A percentile compares a stretch with the other conserved stretches of the same genome.
Conservation (phyloP, 2,888 invertebrate species). For the Andrena trimmerana region DNA sequence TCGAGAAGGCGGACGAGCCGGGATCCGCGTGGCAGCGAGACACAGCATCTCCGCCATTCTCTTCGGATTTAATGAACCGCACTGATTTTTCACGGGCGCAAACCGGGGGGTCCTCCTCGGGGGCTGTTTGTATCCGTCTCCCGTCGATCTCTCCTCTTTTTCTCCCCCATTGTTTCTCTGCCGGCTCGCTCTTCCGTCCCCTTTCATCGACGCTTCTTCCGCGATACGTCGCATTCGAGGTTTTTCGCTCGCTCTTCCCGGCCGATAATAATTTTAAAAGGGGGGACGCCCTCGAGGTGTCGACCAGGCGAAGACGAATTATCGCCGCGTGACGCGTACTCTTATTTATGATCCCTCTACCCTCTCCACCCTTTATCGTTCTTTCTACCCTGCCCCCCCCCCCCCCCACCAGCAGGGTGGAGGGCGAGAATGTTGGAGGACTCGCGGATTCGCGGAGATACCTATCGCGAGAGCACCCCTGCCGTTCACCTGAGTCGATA, state of each 20-base stretch:
- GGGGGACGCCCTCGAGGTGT: conserved; percentile 70
- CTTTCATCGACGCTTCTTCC: neutral
- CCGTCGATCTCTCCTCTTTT: conserved; percentile 55
- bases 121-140: conserved; percentile 76
- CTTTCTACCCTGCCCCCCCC: too few relatives aligned
- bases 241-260: conserved; percentile 41
- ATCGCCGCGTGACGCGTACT: conserved; percentile 74
- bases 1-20: conserved; percentile 51
- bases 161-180: conserved; percentile 21
- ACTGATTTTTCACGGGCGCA: conserved; percentile 81
- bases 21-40: conserved; percentile 42
- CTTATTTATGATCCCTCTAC: conserved; percentile 73
- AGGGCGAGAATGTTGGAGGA: conserved; percentile 41
- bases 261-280: conserved; percentile 73
- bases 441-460: conserved; percentile 37
- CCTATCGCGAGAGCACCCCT: conserved; percentile 14
- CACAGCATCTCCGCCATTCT: conserved; percentile 73
- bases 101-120: conserved; percentile 52
- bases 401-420: neutral
- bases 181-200: neutral
- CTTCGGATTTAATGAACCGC: conserved; percentile 82
- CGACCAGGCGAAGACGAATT: conserved; percentile 78
- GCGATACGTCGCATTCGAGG: conserved; percentile 45
- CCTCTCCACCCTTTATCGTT: conserved; percentile 31
- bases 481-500: conserved; percentile 30